Evolutionary conservation across 2,888 invertebrate species (phyloP).

Genomic region (Mesochorus sp.): DNA sequence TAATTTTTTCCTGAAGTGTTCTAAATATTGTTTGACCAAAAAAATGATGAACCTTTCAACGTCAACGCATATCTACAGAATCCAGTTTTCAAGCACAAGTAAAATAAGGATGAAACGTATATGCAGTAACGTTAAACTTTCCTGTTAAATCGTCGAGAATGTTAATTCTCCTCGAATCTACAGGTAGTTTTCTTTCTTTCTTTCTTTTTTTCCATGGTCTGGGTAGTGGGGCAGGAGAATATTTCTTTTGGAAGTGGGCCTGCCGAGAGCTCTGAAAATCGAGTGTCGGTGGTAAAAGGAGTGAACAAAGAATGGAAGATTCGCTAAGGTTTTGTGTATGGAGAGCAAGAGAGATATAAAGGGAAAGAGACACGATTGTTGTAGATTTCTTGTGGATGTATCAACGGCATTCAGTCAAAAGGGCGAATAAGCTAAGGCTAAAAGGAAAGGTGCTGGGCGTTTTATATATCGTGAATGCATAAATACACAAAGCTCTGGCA

Average conservation of each 20-base stretch:
- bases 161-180: constrained; percentile 59
- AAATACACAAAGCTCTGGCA: constrained; percentile 1
- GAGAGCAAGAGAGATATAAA: not conserved
- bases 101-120: too few relatives aligned
- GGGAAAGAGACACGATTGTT: constrained; percentile 6
- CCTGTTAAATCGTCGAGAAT: constrained; percentile 31
- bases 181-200: constrained; percentile 58
- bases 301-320: constrained; percentile 45
- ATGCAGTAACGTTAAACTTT: too few relatives aligned
- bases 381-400: not conserved
- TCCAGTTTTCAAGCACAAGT: too few relatives aligned
- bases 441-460: constrained; percentile 14
- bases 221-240: not conserved
- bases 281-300: constrained; percentile 45
- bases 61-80: too few relatives aligned
- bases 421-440: not conserved
- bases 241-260: constrained; percentile 19
- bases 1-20: too few relatives aligned
- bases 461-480: constrained; percentile 2
- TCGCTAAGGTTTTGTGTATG: constrained; percentile 11
- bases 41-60: too few relatives aligned
- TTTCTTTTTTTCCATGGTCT: not conserved
- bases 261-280: constrained; percentile 39
- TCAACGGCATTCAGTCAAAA: not conserved
- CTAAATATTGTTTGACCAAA: too few relatives aligned